Evolutionary conservation across 2,113 vertebrate species (phyloP).

Genomic region (Vidua macroura): DNA sequence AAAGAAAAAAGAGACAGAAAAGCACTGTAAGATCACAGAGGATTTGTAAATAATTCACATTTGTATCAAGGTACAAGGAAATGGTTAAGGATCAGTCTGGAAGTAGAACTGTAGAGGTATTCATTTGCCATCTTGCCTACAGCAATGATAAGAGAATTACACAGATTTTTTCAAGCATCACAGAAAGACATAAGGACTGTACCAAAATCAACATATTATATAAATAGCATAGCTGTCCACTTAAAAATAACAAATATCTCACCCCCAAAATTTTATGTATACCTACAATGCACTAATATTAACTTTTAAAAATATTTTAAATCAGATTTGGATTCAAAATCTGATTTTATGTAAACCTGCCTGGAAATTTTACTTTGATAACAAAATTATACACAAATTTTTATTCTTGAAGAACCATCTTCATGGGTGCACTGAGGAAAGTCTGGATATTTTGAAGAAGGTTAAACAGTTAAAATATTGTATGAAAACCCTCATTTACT

Average conservation of each 20-base stretch:
- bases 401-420: not conserved
- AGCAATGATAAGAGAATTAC: not conserved
- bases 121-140: not conserved
- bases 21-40: not conserved
- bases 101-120: not conserved
- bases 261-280: not conserved
- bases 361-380: not conserved
- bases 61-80: not conserved
- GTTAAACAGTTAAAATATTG: not conserved
- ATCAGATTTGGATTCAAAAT: not conserved
- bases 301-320: not conserved
- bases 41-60: not conserved
- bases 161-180: not conserved
- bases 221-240: not conserved
- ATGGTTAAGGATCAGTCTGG: not conserved
- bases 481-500: not conserved
- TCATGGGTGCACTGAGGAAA: not conserved
- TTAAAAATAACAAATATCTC: not conserved
- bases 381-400: not conserved
- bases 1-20: not conserved
- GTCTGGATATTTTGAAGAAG: not conserved
- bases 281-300: not conserved
- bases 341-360: not conserved
- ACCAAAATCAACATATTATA: not conserved
- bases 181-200: not conserved